Conservation (phyloP, 2,888 invertebrate genomes). For the Eledona agricola region DNA sequence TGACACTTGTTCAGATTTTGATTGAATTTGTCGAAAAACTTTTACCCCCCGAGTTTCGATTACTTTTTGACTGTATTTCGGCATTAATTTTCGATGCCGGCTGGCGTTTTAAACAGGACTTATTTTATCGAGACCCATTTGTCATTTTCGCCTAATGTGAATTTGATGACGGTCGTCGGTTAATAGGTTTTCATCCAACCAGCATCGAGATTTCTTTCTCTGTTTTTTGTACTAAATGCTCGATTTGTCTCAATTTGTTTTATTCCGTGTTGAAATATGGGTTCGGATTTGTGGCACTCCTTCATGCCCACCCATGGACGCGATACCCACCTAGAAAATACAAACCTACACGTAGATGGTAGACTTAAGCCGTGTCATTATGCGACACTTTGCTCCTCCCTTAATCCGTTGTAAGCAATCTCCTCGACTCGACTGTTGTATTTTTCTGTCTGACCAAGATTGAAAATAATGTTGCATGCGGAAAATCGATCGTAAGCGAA, state of each 20-base stretch:
- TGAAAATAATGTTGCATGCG: too few species aligned
- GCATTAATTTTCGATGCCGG: slow-evolving; percentile 11
- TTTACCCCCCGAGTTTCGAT: too few species aligned
- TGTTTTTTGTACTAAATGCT: slow-evolving; percentile 6
- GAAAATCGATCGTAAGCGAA: slow-evolving; percentile 21
- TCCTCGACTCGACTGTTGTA: too few species aligned
- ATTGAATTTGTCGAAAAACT: too few species aligned
- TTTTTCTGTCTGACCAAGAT: too few species aligned
- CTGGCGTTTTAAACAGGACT: slow-evolving; percentile 5
- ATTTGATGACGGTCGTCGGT: slow-evolving; percentile 9
- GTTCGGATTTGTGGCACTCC: slow-evolving; percentile 20
- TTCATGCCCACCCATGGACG: slow-evolving; percentile 5
- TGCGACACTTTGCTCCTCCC: too few species aligned
- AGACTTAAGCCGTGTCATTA: too few species aligned
- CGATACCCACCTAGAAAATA: slow-evolving; percentile 22
- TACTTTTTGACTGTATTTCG: slow-evolving; percentile 1
- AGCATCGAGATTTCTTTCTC: slow-evolving; percentile 2
- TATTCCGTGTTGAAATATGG: slow-evolving; percentile 16
- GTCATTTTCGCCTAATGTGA: slow-evolving; percentile 17
- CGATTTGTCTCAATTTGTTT: slow-evolving; percentile 1
- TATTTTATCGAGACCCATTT: slow-evolving; percentile 15
- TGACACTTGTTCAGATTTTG: too few species aligned
- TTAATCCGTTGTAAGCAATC: too few species aligned
- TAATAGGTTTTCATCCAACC: slow-evolving; percentile 1
- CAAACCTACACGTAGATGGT: slow-evolving; percentile 17